Percentiles rank a stretch among this genome's conserved stretches.
Conservation (phyloP, 2,888 invertebrate genomes). For the Stenoptilia bipunctidactyla region DNA sequence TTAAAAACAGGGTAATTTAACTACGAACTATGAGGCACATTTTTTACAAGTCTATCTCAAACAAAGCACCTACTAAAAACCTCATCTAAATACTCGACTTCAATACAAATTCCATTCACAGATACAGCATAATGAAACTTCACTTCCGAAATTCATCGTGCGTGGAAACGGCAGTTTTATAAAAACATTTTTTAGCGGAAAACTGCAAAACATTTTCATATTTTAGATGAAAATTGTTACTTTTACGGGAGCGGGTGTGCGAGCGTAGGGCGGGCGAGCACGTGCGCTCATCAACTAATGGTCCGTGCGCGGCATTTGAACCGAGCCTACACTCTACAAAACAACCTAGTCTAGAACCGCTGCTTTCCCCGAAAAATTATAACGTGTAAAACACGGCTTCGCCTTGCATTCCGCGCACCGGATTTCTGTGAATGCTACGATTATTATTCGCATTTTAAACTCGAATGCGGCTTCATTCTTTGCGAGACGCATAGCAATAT, state of each 20-base stretch:
- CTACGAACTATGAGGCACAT: neutral
- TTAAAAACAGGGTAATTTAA: too few species aligned
- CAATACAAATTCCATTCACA: neutral
- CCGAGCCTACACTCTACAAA: conserved; percentile 65
- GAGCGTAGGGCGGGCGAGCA: conserved; percentile 49
- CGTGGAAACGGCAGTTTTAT: conserved; percentile 60
- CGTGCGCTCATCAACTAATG: conserved; percentile 72
- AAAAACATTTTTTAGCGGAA: conserved; percentile 50
- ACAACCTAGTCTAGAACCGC: conserved; percentile 46
- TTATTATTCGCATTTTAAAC: conserved; percentile 71
- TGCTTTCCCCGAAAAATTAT: conserved; percentile 69
- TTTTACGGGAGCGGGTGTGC: conserved; percentile 31
- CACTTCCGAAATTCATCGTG: conserved; percentile 56
- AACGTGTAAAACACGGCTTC: conserved; percentile 67
- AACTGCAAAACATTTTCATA: conserved; percentile 61
- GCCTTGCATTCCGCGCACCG: conserved; percentile 65
- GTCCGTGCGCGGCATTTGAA: conserved; percentile 71
- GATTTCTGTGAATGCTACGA: conserved; percentile 66
- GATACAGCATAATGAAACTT: conserved; percentile 30
- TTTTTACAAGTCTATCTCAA: neutral
- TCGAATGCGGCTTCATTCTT: conserved; percentile 63
- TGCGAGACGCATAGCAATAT: conserved; percentile 66
- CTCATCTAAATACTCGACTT: neutral
- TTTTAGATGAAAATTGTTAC: conserved; percentile 64
- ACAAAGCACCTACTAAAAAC: neutral